Conservation (phyloP, 2,113 vertebrate species). For the Carollia perspicillata region DNA sequence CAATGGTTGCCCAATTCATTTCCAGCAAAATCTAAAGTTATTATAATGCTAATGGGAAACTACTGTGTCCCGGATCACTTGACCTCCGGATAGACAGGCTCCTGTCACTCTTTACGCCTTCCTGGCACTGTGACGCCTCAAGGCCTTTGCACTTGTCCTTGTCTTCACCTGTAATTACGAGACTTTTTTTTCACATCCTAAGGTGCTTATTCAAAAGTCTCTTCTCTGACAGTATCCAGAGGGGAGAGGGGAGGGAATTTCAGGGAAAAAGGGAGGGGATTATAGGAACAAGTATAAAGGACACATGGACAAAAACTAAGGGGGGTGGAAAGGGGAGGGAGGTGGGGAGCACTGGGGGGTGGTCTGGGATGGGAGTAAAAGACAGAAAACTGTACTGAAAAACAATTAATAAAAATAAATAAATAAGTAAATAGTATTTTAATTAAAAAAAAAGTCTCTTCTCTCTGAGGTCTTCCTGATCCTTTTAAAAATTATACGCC, state of each 20-base stretch:
- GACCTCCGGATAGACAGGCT: not conserved
- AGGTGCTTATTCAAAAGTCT: not conserved
- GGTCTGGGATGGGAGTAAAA: too few relatives aligned
- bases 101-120: not conserved
- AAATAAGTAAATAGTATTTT: too few relatives aligned
- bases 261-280: too few relatives aligned
- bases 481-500: not conserved
- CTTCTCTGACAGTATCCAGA: too few relatives aligned
- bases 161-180: not conserved
- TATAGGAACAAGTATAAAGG: too few relatives aligned
- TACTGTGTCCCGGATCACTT: not conserved
- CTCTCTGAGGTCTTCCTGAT: not conserved
- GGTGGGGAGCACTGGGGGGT: too few relatives aligned
- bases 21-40: not conserved
- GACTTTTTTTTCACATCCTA: not conserved
- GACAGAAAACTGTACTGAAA: too few relatives aligned
- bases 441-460: not conserved
- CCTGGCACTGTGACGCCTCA: not conserved
- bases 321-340: too few relatives aligned
- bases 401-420: too few relatives aligned
- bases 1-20: not conserved
- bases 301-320: too few relatives aligned
- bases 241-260: too few relatives aligned
- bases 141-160: not conserved
- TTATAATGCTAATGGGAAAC: not conserved